Conservation (phyloP, 1,140 invertebrate species). For the Piezodorus guildinii region DNA sequence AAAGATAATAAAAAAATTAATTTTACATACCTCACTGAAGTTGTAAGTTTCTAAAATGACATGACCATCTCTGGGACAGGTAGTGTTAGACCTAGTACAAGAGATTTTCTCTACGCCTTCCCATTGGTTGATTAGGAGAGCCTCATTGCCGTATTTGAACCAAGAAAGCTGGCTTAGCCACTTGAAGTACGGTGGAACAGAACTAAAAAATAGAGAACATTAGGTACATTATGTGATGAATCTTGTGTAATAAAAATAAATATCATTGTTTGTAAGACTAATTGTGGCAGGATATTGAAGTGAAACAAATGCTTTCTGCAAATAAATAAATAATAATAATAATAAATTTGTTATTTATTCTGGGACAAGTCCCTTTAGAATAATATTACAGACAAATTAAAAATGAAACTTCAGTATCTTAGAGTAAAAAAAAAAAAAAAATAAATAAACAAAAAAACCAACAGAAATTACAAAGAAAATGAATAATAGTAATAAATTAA, state of each 20-base stretch:
- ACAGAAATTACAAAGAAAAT: no score
- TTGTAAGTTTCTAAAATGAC: constrained; percentile 67
- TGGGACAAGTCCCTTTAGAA: no score
- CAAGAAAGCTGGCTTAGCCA: constrained; percentile 91
- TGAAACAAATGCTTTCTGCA: no score
- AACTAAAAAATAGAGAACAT: constrained; percentile 41
- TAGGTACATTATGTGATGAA: not conserved
- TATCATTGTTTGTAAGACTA: no score
- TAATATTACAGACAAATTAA: no score
- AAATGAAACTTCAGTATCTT: no score
- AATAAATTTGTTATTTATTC: no score
- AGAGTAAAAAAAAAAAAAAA: no score
- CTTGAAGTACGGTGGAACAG: constrained; percentile 74
- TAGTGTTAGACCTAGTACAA: constrained; percentile 56
- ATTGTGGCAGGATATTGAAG: no score
- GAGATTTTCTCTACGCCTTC: constrained; percentile 53
- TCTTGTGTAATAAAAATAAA: not conserved
- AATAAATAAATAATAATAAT: no score
- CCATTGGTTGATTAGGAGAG: constrained; percentile 91
- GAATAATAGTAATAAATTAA: no score
- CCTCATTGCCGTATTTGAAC: constrained; percentile 91
- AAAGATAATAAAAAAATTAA: not conserved
- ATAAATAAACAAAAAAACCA: no score
- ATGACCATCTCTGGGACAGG: constrained; percentile 60
- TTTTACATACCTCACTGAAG: constrained; percentile 51